Evolutionary conservation across 2,888 invertebrate genomes (phyloP), one percentile per base, ranked within the genome.

Genomic region (Tachina grossa): DNA sequence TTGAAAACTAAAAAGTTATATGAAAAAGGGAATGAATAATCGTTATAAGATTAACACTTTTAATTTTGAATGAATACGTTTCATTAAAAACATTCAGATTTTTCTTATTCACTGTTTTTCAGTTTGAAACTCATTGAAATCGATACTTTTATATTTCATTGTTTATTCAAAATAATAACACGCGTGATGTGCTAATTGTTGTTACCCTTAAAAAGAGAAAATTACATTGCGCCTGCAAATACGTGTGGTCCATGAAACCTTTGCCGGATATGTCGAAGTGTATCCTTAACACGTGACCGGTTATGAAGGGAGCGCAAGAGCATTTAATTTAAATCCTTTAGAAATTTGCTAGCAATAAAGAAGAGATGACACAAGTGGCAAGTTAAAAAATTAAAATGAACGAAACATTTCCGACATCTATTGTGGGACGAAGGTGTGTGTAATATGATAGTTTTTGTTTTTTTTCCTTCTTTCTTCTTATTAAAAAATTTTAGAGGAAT

Each of bases 241-340:
- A 84, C 81, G 87, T 86, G 87, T 87, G 88, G 85, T 87, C 87
- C 87, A 84, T 51, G 74, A 78, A 63, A 76, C 81, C 81, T 74
- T 39, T 72, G 65, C 87, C 88, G 88, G 88, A 88, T 85, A 84
- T 88, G 88, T 88, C 88, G 87, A 81, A 81, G 84, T 86, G 83
- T 86, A 87, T 88, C 87, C 87, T 77, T 69, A 75, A 87, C 88
- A 88, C 88, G 88, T 88, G 88, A 84, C 88, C 88, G 80, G 83
- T 85, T 87, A 79, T 81, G 81, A 59, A 78, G 16, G 55, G 9
- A 45, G 13, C 41, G 41, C 31, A 31, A 68, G 65, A 59, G 49
- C 47, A 69, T 81, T 81, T 66, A 83, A 86, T 74, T 78, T 65
- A 81, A 85, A 74, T 85, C 78, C 77, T 81, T 69, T 55, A 61